phyloP scores from a whole-genome alignment of 2,888 invertebrate genomes.

The Epicampocera succincta region DNA sequence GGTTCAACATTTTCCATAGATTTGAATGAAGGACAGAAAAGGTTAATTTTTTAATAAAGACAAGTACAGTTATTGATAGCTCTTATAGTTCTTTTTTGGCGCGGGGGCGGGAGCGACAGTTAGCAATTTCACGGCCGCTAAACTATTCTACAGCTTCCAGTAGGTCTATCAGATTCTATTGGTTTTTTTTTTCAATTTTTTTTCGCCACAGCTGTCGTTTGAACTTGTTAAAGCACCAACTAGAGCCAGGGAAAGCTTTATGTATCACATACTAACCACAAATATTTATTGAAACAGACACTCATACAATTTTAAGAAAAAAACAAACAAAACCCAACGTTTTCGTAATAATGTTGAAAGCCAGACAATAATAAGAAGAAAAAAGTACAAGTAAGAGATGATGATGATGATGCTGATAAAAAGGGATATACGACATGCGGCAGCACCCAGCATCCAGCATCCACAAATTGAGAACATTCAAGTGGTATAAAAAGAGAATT shows the following conservation, averaged over 20 bases:
- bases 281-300: slow-evolving; percentile 11
- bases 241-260: not conserved
- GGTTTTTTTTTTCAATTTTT: no score
- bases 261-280: slow-evolving; percentile 36
- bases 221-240: not conserved
- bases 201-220: no score
- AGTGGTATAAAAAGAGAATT: slow-evolving; percentile 46
- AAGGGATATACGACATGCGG: slow-evolving; percentile 28
- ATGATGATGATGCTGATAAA: slow-evolving; percentile 15
- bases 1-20: no score
- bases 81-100: no score
- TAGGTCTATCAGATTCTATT: no score
- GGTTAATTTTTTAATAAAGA: no score
- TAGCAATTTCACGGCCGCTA: no score
- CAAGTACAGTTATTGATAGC: no score
- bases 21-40: no score
- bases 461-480: slow-evolving; percentile 43
- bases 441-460: slow-evolving; percentile 15
- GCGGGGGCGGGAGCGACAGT: no score
- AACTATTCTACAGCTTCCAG: no score
- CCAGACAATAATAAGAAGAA: slow-evolving; percentile 53
- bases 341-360: slow-evolving; percentile 21
- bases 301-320: slow-evolving; percentile 10
- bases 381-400: slow-evolving; percentile 11
- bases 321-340: no score